Percentiles rank a stretch among this genome's conserved stretches.
Conservation (phyloP, 35 echinoderm and acorn worm genomes). For the Ophioderma brevispina region DNA sequence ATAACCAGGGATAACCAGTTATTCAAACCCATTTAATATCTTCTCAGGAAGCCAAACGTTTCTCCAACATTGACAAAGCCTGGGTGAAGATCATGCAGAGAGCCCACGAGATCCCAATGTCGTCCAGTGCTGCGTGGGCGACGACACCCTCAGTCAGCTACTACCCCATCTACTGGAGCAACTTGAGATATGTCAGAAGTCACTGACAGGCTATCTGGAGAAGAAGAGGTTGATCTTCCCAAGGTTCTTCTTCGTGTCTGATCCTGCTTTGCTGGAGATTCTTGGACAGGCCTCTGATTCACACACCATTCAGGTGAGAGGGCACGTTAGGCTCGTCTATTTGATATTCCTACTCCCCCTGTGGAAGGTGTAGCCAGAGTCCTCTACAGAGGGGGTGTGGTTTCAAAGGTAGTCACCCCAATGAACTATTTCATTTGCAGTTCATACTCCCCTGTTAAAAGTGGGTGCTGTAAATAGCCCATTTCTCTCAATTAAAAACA, state of each 20-base stretch:
- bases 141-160: slow-evolving; percentile 94
- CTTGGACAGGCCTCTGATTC: slow-evolving; percentile 99
- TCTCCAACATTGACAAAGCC: slow-evolving; percentile 98
- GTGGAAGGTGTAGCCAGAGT: no score
- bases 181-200: slow-evolving; percentile 99
- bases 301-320: slow-evolving; percentile 95
- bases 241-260: slow-evolving; percentile 98
- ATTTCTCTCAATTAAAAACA: no score
- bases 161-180: slow-evolving; percentile 98
- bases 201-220: slow-evolving; percentile 97
- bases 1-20: no score
- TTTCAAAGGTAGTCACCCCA: no score
- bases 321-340: neutral
- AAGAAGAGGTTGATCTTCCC: slow-evolving; percentile 99
- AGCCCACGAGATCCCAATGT: slow-evolving; percentile 98
- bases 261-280: slow-evolving; percentile 95
- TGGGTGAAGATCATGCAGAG: slow-evolving; percentile 99
- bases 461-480: no score
- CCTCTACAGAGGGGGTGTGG: no score
- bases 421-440: no score
- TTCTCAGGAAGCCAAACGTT: slow-evolving; percentile 96
- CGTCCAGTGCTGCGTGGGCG: slow-evolving; percentile 91
- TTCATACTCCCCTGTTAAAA: no score
- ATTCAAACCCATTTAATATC: no score
- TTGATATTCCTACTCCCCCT: no score